phyloP scores from a whole-genome alignment of 2,113 vertebrate genomes.

The Phodopus roborovskii region DNA sequence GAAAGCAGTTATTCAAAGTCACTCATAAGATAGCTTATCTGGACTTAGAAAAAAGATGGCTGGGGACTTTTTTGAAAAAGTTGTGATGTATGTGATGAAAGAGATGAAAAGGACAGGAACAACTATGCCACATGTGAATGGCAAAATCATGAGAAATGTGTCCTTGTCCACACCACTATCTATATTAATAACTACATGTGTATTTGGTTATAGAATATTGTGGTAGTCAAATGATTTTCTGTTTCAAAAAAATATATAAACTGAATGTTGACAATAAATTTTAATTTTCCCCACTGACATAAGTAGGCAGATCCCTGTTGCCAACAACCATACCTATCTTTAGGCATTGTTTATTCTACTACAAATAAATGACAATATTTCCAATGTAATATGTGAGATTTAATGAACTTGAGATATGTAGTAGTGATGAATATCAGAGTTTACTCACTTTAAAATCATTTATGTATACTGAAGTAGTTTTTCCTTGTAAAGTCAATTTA shows the following conservation, averaged over 20 bases:
- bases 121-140: background rate
- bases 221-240: background rate
- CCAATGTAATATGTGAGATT: conserved; percentile 28
- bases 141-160: background rate
- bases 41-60: background rate
- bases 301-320: background rate
- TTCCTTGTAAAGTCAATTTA: background rate
- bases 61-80: background rate
- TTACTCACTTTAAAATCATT: background rate
- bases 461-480: background rate
- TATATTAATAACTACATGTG: background rate
- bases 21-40: background rate
- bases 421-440: background rate
- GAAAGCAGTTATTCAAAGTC: background rate
- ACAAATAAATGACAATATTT: background rate
- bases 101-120: background rate
- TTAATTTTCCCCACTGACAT: background rate
- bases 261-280: background rate
- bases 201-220: background rate
- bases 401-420: conserved; percentile 42
- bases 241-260: background rate
- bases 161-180: background rate
- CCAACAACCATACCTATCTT: background rate
- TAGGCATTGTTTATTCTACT: background rate
- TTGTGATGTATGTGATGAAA: background rate